Base-by-base conservation (phyloP, 2,888 invertebrate genomes). In the Caenorhabditis panamensis region DNA sequence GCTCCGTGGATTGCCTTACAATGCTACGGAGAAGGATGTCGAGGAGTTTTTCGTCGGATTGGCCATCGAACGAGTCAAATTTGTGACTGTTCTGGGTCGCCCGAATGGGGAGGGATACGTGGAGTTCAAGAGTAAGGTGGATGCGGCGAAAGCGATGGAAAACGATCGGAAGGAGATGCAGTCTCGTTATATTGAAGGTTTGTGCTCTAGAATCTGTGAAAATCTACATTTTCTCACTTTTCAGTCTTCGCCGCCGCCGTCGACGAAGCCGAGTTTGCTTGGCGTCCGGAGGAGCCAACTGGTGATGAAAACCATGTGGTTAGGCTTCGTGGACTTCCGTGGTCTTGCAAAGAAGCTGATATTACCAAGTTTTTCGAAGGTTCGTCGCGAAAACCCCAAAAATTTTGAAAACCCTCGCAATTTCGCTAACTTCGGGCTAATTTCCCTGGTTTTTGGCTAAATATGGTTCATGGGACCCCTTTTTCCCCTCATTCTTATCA, bases 31-130 rank as follows among this genome's bases (percentile, higher is more conserved):
- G 9, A 76, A 80, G 26, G 88, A 88, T 24, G 78, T 89, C 54
- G 41, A 73, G 11, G 67, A 86, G 31, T 89, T 89, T 66, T 84
- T 89, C 53, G 59, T 47, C 49, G 88, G 88, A 84, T 68, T 79
- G 56, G 68, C 53, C 36, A 62, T 66, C 22, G 71, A 59, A 73
- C 61, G 67, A 26, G 49, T 77, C 2, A 79, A 79, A 37, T 72
- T 79, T 4, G 41, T 64, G 4, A 26, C 36, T 6, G 37, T 44
- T 2, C 84, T 87, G 47, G 88, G 88, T 2, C 72, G 87, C n/a
- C 82, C 89, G 1, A 85, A 79, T 26, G 89, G 89, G n/a, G 89
- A 89, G 63, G 87, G 84, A 8, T 88, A 84, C 67, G 84, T 85
- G 28, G 79, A 84, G 63, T 78, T 88, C 44, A 63, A 64, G 13